Evolutionary conservation across 1,140 invertebrate species (phyloP).

Genomic region (Drosophila truncata): DNA sequence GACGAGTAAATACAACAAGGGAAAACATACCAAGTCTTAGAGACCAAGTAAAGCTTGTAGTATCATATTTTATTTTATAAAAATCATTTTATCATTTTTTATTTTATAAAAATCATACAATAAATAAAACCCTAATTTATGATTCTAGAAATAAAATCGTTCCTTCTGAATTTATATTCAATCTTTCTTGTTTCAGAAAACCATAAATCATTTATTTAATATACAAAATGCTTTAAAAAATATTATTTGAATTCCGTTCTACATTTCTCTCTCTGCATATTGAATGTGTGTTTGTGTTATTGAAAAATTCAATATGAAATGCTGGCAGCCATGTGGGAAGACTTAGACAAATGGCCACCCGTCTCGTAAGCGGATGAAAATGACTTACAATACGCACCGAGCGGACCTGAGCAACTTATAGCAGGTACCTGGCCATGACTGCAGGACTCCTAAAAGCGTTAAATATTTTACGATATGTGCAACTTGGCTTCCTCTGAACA

Average conservation of each 20-base stretch:
- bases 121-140: background rate
- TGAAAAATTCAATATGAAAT: slow-evolving; percentile 65
- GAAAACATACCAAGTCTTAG: no score
- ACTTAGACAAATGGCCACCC: slow-evolving; percentile 56
- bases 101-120: background rate
- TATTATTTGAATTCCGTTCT: background rate
- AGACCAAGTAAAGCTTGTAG: no score
- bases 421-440: slow-evolving; percentile 22
- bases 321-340: slow-evolving; percentile 22
- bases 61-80: background rate
- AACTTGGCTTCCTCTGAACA: slow-evolving; percentile 24
- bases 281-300: slow-evolving; percentile 3
- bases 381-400: slow-evolving; percentile 42
- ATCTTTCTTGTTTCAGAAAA: background rate
- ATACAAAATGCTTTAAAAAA: background rate
- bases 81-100: background rate
- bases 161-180: background rate
- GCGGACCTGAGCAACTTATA: slow-evolving; percentile 20
- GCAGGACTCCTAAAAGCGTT: slow-evolving; percentile 75
- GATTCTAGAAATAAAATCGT: background rate
- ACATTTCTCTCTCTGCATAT: slow-evolving; percentile 1
- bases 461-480: slow-evolving; percentile 78
- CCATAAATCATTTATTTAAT: background rate
- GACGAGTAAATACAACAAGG: no score
- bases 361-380: slow-evolving; percentile 49